Base-by-base conservation (phyloP, 2,888 invertebrate genomes). In the Drosophila acutilabella region DNA sequence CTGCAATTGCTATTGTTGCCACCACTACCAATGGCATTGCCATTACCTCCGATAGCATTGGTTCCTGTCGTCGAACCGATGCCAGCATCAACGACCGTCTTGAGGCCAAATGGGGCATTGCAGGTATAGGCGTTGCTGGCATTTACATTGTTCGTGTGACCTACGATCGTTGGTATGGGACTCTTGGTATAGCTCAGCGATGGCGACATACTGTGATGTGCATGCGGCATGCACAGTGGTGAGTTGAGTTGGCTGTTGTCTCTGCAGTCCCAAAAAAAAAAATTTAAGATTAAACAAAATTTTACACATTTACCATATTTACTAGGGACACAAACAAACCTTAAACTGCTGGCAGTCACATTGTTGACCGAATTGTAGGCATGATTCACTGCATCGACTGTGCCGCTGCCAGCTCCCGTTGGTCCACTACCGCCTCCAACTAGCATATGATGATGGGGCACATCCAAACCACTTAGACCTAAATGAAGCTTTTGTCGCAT, bases 141-240 rank as follows among this genome's bases (percentile, higher is more conserved):
- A 65, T 77, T 84, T 57, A 78, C 77, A 58, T 88, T 88, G 48
- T 87, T 89, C 64, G 83, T 74, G 60, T 87, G 88, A 50, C 77
- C 78, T 61, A 80, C 88, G 58, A 83, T 88, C 67, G 88, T 83
- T 60, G 90, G 89, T 72, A 90, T 89, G 60, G 91, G 91, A 81
- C 91, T 92, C 78, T 92, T 92, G 59, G 89, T 86, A 74, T 92
- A 92, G 80, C 88, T 91, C 77, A 92, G 87, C 71, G 92, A 90
- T 65, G 92, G 90, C 52, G 91, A 92, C 86, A 92, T 89, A 77
- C 88, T 91, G 80, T 92, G 92, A 69, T 92, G 90, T 67, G 80
- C 78, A 87, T 92, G 92, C 53, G 91, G 84, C 84, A 92, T 92
- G 67, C 92, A 92, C 59, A 91, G 83, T 60, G 92, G 92, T 72